A percentile compares a stretch with the other conserved stretches of the same genome.
Conservation (phyloP, 1,140 invertebrate species). For the Ips typographus region DNA sequence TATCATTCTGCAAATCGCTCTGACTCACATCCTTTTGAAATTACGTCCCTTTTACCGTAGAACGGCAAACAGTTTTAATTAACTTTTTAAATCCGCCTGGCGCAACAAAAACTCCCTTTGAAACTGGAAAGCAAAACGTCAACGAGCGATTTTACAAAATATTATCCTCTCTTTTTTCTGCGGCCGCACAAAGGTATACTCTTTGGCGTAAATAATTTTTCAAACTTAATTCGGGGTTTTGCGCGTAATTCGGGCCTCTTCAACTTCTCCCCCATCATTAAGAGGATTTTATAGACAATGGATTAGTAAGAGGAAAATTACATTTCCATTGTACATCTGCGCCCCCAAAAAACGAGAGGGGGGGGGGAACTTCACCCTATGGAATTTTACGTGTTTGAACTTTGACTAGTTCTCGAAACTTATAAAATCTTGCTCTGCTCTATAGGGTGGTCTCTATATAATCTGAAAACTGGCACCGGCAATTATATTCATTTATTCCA, state of each 20-base stretch:
- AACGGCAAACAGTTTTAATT: slow-evolving; percentile 27
- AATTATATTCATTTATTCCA: slow-evolving; percentile 25
- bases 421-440: too few relatives aligned
- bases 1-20: too few relatives aligned
- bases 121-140: slow-evolving; percentile 31
- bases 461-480: background rate
- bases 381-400: too few relatives aligned
- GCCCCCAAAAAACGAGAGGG: background rate
- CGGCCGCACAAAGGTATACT: slow-evolving; percentile 33
- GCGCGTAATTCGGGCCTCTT: slow-evolving; percentile 39
- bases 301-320: slow-evolving; percentile 47
- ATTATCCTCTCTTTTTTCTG: slow-evolving; percentile 30
- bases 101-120: slow-evolving; percentile 27
- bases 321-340: slow-evolving; percentile 43
- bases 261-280: slow-evolving; percentile 40
- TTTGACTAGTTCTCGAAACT: background rate
- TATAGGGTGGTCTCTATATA: too few relatives aligned
- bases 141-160: slow-evolving; percentile 32
- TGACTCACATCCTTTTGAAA: too few relatives aligned
- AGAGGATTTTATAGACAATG: slow-evolving; percentile 46
- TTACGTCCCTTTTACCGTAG: background rate
- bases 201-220: slow-evolving; percentile 43
- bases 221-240: slow-evolving; percentile 38
- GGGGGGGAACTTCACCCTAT: too few relatives aligned
- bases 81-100: slow-evolving; percentile 29